Base-by-base conservation (phyloP, 2,797 vertebrate species). In the Bradypus variegatus region DNA sequence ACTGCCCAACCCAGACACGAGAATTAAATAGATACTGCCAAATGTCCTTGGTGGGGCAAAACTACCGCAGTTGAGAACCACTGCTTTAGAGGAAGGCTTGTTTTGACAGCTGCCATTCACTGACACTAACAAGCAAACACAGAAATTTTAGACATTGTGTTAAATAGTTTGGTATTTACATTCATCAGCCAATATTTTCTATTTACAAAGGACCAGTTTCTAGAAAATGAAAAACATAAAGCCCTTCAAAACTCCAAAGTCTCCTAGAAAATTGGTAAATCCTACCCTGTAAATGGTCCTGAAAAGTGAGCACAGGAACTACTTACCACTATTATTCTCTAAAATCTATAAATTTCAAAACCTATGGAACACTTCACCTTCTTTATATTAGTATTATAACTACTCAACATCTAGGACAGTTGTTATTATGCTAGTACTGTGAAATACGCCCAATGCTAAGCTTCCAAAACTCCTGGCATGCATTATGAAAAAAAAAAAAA, bases 141-240 rank as follows among this genome's bases (percentile, higher is more conserved):
- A 65, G 73, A 3, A 38, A 64, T 73, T 95, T 94, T 78, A 92
- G 86, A 82, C n/a, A 55, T 1, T 60, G 7, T 79, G 83, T 95
- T 95, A 96, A 95, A 96, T 79, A 89, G 31, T 25, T 80, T 90
- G 88, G 53, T 19, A 69, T 29, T 86, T 31, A 93, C 25, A 50
- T 67, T 90, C 64, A 77, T 31, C 62, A 89, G 64, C 86, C 93
- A 91, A 58, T 16, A 65, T 78, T 60, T 88, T 77, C 84, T 53
- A 79, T 89, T 12, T 73, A 83, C n/a, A 70, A 18, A 85, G 45
- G 11, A 60, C 48, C 64, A 86, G 90, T 75, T 84, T 90, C 67
- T 45, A 91, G 53, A 83, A 93, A 72, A n/a, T 33, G 1, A 88
- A 73, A 14, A 81, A 89, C 38, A 91, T 0, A 85, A 80, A 95